These are phyloP conservation scores for Callospermophilus lateralis DNA, from an alignment of 2,113 vertebrate species.

Conservation along the genomic window DNA sequence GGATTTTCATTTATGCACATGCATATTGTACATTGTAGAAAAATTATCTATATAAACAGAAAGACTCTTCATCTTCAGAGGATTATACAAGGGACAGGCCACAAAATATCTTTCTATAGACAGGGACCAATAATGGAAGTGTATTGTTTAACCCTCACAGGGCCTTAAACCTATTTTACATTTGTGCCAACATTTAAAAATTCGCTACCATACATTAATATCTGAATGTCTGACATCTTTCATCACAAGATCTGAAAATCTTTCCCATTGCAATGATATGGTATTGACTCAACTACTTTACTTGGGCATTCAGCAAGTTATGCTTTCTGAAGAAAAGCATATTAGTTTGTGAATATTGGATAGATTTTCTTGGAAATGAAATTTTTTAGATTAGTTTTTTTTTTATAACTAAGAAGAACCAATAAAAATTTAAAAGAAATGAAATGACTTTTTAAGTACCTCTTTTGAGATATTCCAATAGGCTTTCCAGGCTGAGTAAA, in stretches of 20 bases:
- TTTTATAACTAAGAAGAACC: too few species aligned
- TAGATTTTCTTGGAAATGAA: not conserved
- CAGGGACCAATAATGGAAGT: not conserved
- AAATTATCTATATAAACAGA: not conserved
- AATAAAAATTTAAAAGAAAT: too few species aligned
- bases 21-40: not conserved
- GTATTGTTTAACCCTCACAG: not conserved
- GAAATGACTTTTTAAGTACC: not conserved
- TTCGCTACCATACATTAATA: not conserved
- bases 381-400: too few species aligned
- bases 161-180: not conserved
- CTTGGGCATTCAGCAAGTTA: not conserved
- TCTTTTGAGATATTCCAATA: not conserved
- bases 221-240: not conserved
- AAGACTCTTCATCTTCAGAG: not conserved
- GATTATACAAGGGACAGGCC: not conserved
- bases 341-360: constrained; percentile 5
- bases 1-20: too few species aligned
- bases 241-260: not conserved
- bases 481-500: not conserved
- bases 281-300: not conserved
- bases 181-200: constrained; percentile 41
- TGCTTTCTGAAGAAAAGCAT: constrained; percentile 7
- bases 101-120: not conserved
- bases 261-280: not conserved